Percentiles rank a stretch among this genome's conserved stretches.
Evolutionary conservation across 2,113 vertebrate genomes (phyloP).

Genomic region (Gadus macrocephalus): DNA sequence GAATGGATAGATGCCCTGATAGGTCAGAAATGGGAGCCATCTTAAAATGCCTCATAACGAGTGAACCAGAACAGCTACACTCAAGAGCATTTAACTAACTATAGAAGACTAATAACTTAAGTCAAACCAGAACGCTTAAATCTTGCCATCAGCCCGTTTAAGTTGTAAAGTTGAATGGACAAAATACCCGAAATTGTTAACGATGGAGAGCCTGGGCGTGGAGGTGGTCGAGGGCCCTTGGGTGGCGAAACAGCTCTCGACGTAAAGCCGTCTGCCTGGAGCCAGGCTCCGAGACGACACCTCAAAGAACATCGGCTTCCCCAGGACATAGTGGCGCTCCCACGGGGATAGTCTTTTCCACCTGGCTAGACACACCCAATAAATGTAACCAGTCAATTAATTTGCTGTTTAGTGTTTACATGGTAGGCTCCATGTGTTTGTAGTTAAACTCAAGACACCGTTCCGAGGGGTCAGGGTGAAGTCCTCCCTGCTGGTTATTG

Average conservation of each 20-base stretch:
- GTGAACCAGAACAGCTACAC: too few species aligned
- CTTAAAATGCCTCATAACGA: too few species aligned
- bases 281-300: slow-evolving; percentile 35
- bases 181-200: slow-evolving; percentile 67
- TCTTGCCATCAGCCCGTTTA: too few species aligned
- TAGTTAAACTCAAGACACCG: slow-evolving; percentile 43
- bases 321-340: slow-evolving; percentile 36
- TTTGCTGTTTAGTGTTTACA: too few species aligned
- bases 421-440: neutral
- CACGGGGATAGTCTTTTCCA: slow-evolving; percentile 54
- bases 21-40: too few species aligned
- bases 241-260: slow-evolving; percentile 61
- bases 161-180: too few species aligned
- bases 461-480: slow-evolving; percentile 56
- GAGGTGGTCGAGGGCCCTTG: slow-evolving; percentile 39
- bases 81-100: too few species aligned
- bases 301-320: slow-evolving; percentile 66
- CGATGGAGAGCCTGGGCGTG: slow-evolving; percentile 46
- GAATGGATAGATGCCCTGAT: too few species aligned
- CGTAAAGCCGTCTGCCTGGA: slow-evolving; percentile 50
- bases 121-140: too few species aligned
- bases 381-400: neutral
- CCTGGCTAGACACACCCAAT: slow-evolving; percentile 38
- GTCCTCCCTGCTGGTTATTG: slow-evolving; percentile 38
- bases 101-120: too few species aligned